These are phyloP conservation scores for Dreissena rostriformis DNA, from an alignment of 1,140 invertebrate genomes.

Conservation along the genomic window DNA sequence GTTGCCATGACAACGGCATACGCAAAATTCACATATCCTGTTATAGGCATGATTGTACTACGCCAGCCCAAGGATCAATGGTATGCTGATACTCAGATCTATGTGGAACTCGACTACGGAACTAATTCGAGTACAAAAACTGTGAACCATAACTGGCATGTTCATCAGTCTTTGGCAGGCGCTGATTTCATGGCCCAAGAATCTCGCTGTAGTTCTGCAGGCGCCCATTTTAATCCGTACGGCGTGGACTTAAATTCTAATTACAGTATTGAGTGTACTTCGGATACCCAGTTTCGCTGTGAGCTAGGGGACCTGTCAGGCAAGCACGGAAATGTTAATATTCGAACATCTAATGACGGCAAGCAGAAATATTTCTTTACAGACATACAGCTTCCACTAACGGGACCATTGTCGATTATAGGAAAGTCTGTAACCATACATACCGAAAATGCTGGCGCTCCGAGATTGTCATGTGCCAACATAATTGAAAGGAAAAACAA, in stretches of 20 bases:
- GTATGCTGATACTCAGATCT: constrained; percentile 90
- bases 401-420: constrained; percentile 88
- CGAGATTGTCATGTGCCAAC: constrained; percentile 92
- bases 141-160: constrained; percentile 87
- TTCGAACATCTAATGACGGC: constrained; percentile 87
- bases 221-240: constrained; percentile 91
- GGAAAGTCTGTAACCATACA: constrained; percentile 94
- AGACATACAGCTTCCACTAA: constrained; percentile 89
- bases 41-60: constrained; percentile 93
- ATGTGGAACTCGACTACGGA: constrained; percentile 89
- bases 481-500: constrained; percentile 68
- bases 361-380: constrained; percentile 90
- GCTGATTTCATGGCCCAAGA: constrained; percentile 85
- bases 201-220: constrained; percentile 86
- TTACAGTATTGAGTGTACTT: constrained; percentile 74
- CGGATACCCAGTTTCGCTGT: constrained; percentile 80
- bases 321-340: constrained; percentile 87
- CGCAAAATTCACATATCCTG: constrained; percentile 87
- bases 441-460: constrained; percentile 92
- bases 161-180: constrained; percentile 85
- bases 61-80: constrained; percentile 90
- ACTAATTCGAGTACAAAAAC: constrained; percentile 91
- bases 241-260: constrained; percentile 82
- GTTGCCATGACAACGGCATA: constrained; percentile 78
- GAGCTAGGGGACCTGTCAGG: constrained; percentile 83